Percentiles rank a stretch among this genome's conserved stretches.
phyloP scores from a whole-genome alignment of 2,888 invertebrate genomes.

The Busseola fusca region DNA sequence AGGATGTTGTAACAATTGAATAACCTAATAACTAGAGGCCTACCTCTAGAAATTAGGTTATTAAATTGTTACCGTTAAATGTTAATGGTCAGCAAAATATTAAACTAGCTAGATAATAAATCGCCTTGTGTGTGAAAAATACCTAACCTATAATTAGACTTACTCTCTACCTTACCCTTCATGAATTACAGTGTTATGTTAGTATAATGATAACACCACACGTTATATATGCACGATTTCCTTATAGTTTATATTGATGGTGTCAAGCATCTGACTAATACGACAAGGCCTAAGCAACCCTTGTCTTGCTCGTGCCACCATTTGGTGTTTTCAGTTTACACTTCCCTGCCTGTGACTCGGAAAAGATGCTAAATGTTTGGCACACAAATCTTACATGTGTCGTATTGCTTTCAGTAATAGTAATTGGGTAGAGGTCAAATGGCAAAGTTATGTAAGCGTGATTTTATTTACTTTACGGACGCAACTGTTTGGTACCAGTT shows the following conservation, averaged over 20 bases:
- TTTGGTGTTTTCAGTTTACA: background rate
- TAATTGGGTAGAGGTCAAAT: background rate
- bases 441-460: background rate
- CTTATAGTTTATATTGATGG: too few relatives aligned
- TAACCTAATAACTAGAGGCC: too few relatives aligned
- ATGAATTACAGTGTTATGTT: background rate
- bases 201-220: background rate
- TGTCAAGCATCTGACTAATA: too few relatives aligned
- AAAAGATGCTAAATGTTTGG: background rate
- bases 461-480: background rate
- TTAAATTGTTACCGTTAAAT: background rate
- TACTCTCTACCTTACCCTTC: background rate
- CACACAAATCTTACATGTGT: background rate
- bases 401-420: background rate
- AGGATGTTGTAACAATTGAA: too few relatives aligned
- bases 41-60: too few relatives aligned
- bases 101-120: background rate
- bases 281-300: too few relatives aligned
- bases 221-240: background rate
- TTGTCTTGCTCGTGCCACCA: background rate
- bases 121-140: too few relatives aligned
- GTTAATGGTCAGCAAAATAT: background rate
- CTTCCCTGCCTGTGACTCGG: background rate
- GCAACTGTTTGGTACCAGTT: too few relatives aligned
- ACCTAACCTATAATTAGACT: background rate